A percentile compares a stretch with the other conserved stretches of the same genome.
Conservation (phyloP, 2,888 invertebrate species). For the Hyposoter didymator region DNA sequence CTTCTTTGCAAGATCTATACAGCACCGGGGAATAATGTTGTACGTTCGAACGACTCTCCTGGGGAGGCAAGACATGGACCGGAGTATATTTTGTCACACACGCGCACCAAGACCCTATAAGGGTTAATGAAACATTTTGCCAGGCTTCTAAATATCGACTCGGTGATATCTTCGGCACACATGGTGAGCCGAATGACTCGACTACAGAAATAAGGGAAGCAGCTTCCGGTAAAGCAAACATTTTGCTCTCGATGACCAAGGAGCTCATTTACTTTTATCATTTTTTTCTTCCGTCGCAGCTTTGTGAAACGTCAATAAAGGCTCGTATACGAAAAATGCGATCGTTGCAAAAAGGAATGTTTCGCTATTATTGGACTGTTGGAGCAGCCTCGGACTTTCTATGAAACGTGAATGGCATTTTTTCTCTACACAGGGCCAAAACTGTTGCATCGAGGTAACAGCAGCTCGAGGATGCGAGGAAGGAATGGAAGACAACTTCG, state of each 20-base stretch:
- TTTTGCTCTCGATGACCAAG: neutral
- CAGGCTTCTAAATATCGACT: conserved; percentile 18
- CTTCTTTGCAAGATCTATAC: neutral
- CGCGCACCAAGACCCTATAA: neutral
- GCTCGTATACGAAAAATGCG: neutral
- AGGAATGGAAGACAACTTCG: conserved; percentile 9
- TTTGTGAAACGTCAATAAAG: too few species aligned
- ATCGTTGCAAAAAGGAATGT: conserved; percentile 9
- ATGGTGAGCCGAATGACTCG: neutral
- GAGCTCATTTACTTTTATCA: neutral
- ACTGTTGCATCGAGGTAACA: conserved; percentile 27
- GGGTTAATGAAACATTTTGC: conserved; percentile 2
- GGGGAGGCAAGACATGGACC: neutral
- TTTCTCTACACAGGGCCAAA: conserved; percentile 5
- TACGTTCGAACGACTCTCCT: conserved; percentile 20
- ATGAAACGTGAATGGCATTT: conserved; percentile 16
- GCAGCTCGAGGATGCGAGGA: neutral
- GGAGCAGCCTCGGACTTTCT: conserved; percentile 3
- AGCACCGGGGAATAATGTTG: neutral
- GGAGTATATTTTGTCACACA: neutral
- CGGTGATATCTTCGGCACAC: neutral
- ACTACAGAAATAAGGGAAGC: neutral
- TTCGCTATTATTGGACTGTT: neutral
- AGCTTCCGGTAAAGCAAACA: neutral
- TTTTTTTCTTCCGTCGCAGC: too few species aligned